Base-by-base conservation (phyloP, 2,113 vertebrate species). In the Trachemys scripta region DNA sequence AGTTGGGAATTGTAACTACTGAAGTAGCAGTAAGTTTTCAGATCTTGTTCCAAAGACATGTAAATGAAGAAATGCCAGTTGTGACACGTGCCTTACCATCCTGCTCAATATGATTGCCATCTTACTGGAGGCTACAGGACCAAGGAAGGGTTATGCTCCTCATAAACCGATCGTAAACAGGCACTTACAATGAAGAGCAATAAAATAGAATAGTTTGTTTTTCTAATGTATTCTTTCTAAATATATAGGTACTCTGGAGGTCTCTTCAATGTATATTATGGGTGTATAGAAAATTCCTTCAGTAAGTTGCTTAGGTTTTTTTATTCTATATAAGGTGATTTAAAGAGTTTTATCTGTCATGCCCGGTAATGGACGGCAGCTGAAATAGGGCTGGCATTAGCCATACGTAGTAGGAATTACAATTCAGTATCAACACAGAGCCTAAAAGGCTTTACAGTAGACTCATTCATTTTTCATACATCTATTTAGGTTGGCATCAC, bases 41-140 rank as follows among this genome's bases (percentile, higher is more conserved):
- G 83, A 92, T 95, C 90, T 93, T 3, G 75, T 93, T 95, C 96
- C 93, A 96, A 95, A 96, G 80, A 65, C 38, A 78, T 93, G 85
- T 38, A 93, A 79, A 97, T 95, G 38, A 96, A 92, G 80, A 57
- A 72, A 47, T 93, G 27, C 75, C 57, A 35, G 93, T 81, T 93
- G 62, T 88, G 90, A 87, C 85, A 91, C 25, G 75, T 65, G 35
- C 57, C 20, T 31, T 89, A 91, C 93, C 92, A 86, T 94, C 88
- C 76, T 94, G 13, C 38, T 24, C 11, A 25, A 72, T 65, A 8
- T 90, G 89, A 96, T 51, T 92, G 85, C 65, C 84, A 88, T 51
- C 45, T 83, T 91, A 81, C 87, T 93, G 38, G 22, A 95, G 79
- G 87, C 83, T 93, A 76, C 5, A 57, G 17, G 84, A 91, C 78